phyloP scores from a whole-genome alignment of 2,888 invertebrate species.

The Theretra japonica region DNA sequence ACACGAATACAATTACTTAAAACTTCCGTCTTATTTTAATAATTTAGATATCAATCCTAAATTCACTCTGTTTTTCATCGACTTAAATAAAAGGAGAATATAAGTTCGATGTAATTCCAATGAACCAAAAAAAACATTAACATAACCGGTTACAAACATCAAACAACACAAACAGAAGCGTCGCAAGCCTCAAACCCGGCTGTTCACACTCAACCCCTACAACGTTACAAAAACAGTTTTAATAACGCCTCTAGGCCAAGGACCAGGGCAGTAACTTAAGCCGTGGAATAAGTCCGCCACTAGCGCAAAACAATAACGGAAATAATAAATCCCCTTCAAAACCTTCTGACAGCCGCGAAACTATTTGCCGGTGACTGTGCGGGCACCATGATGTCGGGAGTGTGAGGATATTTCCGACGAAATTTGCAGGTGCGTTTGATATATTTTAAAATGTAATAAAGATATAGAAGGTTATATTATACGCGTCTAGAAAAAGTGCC shows the following conservation, averaged over 20 bases:
- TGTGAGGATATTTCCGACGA: background rate
- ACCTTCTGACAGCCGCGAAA: constrained; percentile 81
- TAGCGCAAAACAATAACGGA: constrained; percentile 80
- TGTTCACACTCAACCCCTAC: constrained; percentile 47
- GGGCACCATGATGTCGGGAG: constrained; percentile 43
- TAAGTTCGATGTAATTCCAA: no score
- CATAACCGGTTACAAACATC: background rate
- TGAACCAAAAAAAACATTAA: no score
- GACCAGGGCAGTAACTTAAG: constrained; percentile 62
- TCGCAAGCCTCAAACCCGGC: constrained; percentile 41
- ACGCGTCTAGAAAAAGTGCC: no score
- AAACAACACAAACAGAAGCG: background rate
- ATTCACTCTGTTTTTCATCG: no score
- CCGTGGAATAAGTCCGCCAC: constrained; percentile 60
- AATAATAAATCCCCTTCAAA: constrained; percentile 83
- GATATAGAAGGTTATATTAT: background rate
- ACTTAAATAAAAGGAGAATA: no score
- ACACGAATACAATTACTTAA: no score
- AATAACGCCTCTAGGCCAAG: constrained; percentile 55
- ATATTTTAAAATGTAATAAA: background rate
- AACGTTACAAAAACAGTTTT: constrained; percentile 51
- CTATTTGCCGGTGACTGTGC: constrained; percentile 71
- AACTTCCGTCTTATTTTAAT: no score
- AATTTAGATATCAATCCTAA: no score
- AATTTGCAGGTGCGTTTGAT: background rate